Conservation (phyloP, 2,113 vertebrate genomes). For the Sapayoa aenigma region DNA sequence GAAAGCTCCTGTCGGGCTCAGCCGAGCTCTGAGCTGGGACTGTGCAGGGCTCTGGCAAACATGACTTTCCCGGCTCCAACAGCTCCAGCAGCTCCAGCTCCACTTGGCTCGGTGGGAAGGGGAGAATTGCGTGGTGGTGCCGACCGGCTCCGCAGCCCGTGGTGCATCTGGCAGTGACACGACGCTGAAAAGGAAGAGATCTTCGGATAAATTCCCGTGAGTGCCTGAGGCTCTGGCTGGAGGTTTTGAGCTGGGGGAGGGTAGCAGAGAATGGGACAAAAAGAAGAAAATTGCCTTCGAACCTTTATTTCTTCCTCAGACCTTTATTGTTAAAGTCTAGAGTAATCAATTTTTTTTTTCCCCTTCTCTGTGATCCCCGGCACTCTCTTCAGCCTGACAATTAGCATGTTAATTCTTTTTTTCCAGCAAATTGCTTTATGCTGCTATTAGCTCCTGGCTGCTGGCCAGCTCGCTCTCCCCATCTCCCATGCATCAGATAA, state of each 20-base stretch:
- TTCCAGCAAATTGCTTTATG: conserved; percentile 47
- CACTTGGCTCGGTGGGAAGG: not conserved
- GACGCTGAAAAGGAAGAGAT: conserved; percentile 17
- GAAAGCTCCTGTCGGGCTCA: not conserved
- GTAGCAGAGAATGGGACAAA: not conserved
- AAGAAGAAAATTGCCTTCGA: not conserved
- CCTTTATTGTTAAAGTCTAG: not conserved
- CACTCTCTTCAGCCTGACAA: conserved; percentile 57
- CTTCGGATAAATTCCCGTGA: conserved; percentile 1
- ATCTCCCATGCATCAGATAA: conserved; percentile 17
- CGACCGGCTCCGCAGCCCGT: not conserved
- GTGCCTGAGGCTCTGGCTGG: not conserved
- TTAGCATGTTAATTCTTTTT: conserved; percentile 52
- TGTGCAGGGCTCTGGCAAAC: not conserved
- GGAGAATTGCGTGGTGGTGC: not conserved
- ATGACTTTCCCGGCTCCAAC: not conserved
- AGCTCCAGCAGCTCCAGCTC: not conserved
- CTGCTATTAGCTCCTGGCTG: conserved; percentile 59
- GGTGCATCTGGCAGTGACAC: conserved; percentile 14
- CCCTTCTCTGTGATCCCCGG: not conserved
- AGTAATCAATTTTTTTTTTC: not conserved
- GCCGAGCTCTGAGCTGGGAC: not conserved
- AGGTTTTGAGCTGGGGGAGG: conserved; percentile 3
- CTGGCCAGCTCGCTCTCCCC: conserved; percentile 23
- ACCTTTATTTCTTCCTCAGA: not conserved